These are phyloP conservation scores for Nesidiocoris tenuis DNA, from an alignment of 2,888 invertebrate genomes.

Conservation along the genomic window DNA sequence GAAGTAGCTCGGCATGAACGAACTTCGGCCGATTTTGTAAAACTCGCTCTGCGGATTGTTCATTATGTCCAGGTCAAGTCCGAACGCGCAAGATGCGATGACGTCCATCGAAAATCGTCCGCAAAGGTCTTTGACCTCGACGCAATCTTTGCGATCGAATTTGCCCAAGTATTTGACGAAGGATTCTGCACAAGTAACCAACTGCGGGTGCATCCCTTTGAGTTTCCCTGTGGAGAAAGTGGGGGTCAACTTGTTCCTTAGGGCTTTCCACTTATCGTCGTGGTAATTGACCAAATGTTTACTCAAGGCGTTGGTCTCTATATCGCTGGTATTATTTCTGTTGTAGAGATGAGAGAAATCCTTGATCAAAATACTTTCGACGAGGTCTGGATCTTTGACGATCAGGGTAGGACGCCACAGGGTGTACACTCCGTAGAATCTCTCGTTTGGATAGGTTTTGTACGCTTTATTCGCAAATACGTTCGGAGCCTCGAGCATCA, in stretches of 20 bases:
- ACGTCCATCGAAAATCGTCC: conserved; percentile 37
- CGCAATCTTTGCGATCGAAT: not conserved
- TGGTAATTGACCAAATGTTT: conserved; percentile 25
- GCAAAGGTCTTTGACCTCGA: conserved; percentile 20
- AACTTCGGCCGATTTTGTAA: not conserved
- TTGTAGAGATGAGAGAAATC: conserved; percentile 33
- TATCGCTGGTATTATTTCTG: conserved; percentile 5
- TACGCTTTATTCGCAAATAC: not conserved
- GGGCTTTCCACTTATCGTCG: conserved; percentile 48
- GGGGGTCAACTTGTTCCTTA: conserved; percentile 59
- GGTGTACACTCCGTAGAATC: conserved; percentile 16
- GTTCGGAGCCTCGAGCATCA: not conserved
- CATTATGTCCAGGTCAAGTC: conserved; percentile 31
- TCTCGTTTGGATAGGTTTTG: conserved; percentile 10
- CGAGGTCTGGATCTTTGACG: conserved; percentile 27
- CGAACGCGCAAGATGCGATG: conserved; percentile 31
- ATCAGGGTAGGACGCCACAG: conserved; percentile 26
- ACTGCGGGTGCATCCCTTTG: conserved; percentile 57
- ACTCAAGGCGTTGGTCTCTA: not conserved
- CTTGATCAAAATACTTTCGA: conserved; percentile 25
- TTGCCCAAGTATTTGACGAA: conserved; percentile 1
- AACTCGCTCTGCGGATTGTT: conserved; percentile 27
- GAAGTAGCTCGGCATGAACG: conserved; percentile 12
- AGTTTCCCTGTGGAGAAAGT: conserved; percentile 61
- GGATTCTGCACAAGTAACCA: conserved; percentile 55